Percentiles rank a stretch among this genome's conserved stretches.
Conservation (phyloP, 1,140 invertebrate genomes). For the Drosophila seguyi region DNA sequence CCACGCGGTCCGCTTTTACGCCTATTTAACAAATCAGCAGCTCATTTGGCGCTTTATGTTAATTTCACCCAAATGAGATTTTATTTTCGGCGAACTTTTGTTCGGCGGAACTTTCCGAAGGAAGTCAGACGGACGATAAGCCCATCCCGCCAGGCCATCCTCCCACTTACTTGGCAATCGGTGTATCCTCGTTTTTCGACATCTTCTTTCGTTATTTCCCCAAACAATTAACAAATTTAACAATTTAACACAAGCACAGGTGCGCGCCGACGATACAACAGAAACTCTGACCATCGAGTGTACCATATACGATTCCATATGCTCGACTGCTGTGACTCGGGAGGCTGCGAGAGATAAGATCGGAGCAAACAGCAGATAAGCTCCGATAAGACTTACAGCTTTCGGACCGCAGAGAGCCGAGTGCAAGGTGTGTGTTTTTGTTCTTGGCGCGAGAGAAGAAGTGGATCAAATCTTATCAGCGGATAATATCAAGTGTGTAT, state of each 20-base stretch:
- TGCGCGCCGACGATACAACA: conserved; percentile 33
- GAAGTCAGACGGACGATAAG: conserved; percentile 44
- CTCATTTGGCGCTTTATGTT: conserved; percentile 76
- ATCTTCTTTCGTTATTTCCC: conserved; percentile 29
- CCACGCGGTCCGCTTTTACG: conserved; percentile 71
- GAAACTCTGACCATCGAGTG: conserved; percentile 42
- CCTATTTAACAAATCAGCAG: conserved; percentile 80
- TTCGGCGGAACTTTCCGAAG: conserved; percentile 14
- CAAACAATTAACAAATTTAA: conserved; percentile 34
- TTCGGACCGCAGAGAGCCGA: conserved; percentile 49
- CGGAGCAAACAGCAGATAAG: conserved; percentile 66
- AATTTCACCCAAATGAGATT: conserved; percentile 66
- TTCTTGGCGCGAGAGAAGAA: conserved; percentile 9
- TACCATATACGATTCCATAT: conserved; percentile 35
- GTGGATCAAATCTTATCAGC: conserved; percentile 38
- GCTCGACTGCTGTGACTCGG: conserved; percentile 7
- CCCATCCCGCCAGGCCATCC: conserved; percentile 6
- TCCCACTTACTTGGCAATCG: conserved; percentile 76
- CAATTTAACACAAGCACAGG: conserved; percentile 25
- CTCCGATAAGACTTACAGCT: conserved; percentile 50
- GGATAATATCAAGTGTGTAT: conserved; percentile 20
- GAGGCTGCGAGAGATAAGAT: conserved; percentile 68
- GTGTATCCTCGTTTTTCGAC: conserved; percentile 72
- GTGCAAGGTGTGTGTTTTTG: conserved; percentile 45
- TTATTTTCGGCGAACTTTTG: conserved; percentile 49